Base-by-base conservation (phyloP, 2,888 invertebrate genomes). In the Caenorhabditis afra region DNA sequence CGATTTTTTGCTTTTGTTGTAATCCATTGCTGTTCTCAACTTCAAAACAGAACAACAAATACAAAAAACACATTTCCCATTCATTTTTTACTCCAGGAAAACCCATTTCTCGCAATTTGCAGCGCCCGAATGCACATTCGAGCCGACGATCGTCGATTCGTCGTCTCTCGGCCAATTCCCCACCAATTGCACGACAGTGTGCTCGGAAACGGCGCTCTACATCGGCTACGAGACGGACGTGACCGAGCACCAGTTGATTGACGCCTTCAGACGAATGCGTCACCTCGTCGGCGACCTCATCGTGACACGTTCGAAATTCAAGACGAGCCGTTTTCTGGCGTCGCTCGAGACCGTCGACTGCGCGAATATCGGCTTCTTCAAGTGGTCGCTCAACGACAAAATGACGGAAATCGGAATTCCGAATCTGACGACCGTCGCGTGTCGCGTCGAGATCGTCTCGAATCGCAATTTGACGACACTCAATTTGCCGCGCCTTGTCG, bases 361-460 rank as follows among this genome's bases (percentile, higher is more conserved):
- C n/a, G 58, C 20, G 5, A 58, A 58, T 14, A 37, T 14, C 10
- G 12, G 44, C 22, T 37, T 11, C 11, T 65, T 65, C 53, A 41
- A 53, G 29, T 44, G 39, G 4, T 39, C 22, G 0, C 10, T 53
- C 10, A 65, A 65, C n/a, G 18, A 29, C 3, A 53, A 53, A 14
- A 53, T 65, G 65, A 53, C 65, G 3, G 65, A 65, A 37, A 53
- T 65, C 14, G 65, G 53, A n/a, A n/a, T 65, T 41, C 23, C 44
- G 8, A 65, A 65, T 35, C 16, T 65, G 18, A 53, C 39, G 5
- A 44, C 18, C 7, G 53, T 65, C 0, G 52, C 65, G 0, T 65
- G 65, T 45, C 44, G 45, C 3, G 14, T 53, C 2, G n/a, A 16
- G 1, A 52, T 65, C 5, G 35, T 7, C 3, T 2, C 12, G 5